phyloP scores from a whole-genome alignment of 2,113 vertebrate species.

The Daboia siamensis region DNA sequence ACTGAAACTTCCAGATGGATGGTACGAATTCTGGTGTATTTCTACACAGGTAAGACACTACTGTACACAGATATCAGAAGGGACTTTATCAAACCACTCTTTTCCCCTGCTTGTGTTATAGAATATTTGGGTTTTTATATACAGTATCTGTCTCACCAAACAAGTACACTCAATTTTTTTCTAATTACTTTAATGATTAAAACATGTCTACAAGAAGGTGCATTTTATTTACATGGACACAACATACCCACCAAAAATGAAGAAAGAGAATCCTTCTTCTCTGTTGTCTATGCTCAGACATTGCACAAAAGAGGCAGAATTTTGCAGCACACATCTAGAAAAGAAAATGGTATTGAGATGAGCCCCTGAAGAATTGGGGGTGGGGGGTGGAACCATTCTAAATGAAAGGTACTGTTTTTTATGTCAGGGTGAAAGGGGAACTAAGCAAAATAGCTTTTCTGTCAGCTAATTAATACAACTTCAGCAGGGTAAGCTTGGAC shows the following conservation, averaged over 20 bases:
- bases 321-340: neutral
- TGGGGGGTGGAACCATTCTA: neutral
- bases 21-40: neutral
- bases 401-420: neutral
- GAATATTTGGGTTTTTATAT: neutral
- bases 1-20: neutral
- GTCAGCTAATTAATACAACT: slow-evolving; percentile 5
- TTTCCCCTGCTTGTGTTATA: neutral
- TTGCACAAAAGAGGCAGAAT: neutral
- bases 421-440: slow-evolving; percentile 12
- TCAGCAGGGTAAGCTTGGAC: slow-evolving; percentile 35
- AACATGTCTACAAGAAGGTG: neutral
- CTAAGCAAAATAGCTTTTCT: neutral
- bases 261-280: neutral
- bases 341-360: neutral
- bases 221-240: neutral
- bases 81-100: neutral
- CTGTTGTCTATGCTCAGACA: neutral
- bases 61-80: neutral
- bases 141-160: neutral
- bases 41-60: neutral
- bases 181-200: neutral
- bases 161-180: neutral
- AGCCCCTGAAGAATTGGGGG: neutral
- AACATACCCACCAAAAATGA: neutral